Evolutionary conservation across 2,888 invertebrate species (phyloP).

Genomic region (Athrips mouffetella): DNA sequence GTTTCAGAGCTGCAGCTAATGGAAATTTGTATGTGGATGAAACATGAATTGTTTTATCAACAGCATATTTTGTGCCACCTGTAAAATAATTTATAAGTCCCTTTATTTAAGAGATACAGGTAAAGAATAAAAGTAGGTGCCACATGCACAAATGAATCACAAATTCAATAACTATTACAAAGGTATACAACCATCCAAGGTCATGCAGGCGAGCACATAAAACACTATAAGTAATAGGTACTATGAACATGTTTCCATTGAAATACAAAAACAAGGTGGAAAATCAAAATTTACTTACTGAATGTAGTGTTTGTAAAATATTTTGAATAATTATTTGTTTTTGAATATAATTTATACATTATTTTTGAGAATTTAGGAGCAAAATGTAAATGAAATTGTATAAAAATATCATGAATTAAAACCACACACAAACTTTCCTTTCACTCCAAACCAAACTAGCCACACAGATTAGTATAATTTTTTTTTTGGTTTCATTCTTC

Average conservation of each 20-base stretch:
- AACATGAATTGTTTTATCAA: constrained; percentile 59
- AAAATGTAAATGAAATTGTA: neutral
- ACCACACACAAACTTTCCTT: neutral
- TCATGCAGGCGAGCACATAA: neutral
- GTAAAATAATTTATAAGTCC: neutral
- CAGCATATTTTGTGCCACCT: neutral
- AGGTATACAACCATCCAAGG: neutral
- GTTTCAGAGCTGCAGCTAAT: constrained; percentile 69
- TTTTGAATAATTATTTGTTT: constrained; percentile 10
- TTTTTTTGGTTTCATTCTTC: no score
- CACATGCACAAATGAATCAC: neutral
- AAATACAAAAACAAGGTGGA: neutral
- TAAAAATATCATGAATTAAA: neutral
- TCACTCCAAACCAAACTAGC: no score
- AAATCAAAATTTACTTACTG: constrained; percentile 7
- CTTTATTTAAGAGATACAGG: neutral
- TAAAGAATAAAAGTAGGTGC: neutral
- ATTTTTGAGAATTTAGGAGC: neutral
- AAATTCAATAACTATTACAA: neutral
- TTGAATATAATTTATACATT: constrained; percentile 14
- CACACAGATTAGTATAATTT: no score
- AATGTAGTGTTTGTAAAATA: constrained; percentile 10
- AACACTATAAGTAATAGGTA: no score
- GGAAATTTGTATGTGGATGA: constrained; percentile 72
- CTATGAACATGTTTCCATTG: neutral